Evolutionary conservation across 2,113 vertebrate species (phyloP), one percentile per base, ranked within the genome.

Genomic region (Triplophysa tibetana): DNA sequence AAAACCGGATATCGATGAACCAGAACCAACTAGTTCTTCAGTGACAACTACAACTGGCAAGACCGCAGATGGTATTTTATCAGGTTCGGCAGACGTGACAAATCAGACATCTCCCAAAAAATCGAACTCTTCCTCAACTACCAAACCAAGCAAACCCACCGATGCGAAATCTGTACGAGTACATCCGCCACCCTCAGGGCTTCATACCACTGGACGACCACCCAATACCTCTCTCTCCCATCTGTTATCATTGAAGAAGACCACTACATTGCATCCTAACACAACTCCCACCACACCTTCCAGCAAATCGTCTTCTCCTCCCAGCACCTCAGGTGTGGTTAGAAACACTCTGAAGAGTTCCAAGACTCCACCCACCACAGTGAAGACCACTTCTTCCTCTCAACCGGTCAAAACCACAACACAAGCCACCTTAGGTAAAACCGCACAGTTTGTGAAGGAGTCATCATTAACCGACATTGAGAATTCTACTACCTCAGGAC

Each of bases 1-100:
- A 3, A 92, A 92, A 69, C 93, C 93, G 1, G 92, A 93, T 63
- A 86, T 84, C 10, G 90, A 88, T 63, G 88, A 91, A 78, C 21
- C 79, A 19, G 61, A 74, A 80, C 70, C 74, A 41, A 81, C 88
- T 61, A 75, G 52, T 62, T 76, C 84, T 33, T 84, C 87, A n/a
- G 89, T 89, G 8, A 43, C 61, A 4, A 33, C 86, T 48, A 77
- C 84, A 63, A 58, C 75, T 5, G 2, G 41, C 13, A 74, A 38
- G n/a, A 56, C 70, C 19, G 2, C 8, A 0, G 58, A 21, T 13
- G 77, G 26, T 16, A 80, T 82, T 6, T 11, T 73, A 21, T 14
- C 68, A 24, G 73, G 41, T 43, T 26, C 50, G 13, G 78, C 29
- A 4, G 75, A 81, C 10, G 29, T 38, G 52, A 63, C 43, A 1